Conservation (phyloP, 2,888 invertebrate genomes). For the Rosalia funebris region DNA sequence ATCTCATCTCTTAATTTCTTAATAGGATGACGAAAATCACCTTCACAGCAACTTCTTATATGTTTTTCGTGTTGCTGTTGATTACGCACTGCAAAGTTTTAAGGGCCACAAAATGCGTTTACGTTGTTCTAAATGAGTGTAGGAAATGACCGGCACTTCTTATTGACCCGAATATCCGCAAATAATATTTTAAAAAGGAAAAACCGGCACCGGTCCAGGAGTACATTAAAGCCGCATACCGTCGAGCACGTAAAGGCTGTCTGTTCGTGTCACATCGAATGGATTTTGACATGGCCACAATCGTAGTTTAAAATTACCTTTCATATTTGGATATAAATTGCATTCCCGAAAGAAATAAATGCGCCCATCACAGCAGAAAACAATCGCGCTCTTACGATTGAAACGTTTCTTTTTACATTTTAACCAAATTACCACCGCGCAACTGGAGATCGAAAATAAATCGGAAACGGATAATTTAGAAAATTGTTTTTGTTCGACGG, state of each 20-base stretch:
- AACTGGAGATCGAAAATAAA: constrained; percentile 22
- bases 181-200: neutral
- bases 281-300: constrained; percentile 58
- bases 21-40: no score
- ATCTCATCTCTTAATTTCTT: no score
- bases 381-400: constrained; percentile 20
- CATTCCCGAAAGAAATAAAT: constrained; percentile 25
- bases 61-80: no score
- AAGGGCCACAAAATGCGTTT: no score
- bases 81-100: no score
- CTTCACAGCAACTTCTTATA: no score
- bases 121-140: no score
- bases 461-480: constrained; percentile 14
- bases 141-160: neutral
- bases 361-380: constrained; percentile 26
- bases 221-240: constrained; percentile 7
- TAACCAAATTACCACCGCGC: constrained; percentile 15
- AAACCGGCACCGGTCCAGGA: neutral
- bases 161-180: constrained; percentile 5
- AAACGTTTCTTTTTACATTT: constrained; percentile 22
- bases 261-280: constrained; percentile 57
- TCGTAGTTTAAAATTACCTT: constrained; percentile 59
- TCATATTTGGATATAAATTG: constrained; percentile 59
- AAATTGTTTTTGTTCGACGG: constrained; percentile 6
- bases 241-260: constrained; percentile 41